Evolutionary conservation across 2,888 invertebrate species (phyloP), one percentile per base, ranked within the genome.

Genomic region (Alloplasta piceator): DNA sequence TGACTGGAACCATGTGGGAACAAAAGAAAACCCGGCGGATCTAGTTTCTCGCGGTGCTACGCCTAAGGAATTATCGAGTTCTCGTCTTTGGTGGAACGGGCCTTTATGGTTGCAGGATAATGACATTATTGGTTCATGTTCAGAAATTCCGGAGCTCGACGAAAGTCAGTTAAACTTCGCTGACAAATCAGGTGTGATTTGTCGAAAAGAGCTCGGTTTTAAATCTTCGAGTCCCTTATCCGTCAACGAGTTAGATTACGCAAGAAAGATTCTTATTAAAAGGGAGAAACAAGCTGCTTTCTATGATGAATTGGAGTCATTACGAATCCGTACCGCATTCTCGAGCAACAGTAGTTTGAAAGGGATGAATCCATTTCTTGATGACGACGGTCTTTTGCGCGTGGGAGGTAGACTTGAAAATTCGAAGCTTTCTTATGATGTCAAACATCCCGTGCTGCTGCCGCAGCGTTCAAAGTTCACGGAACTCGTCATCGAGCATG

Each of bases 381-480:
- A 26, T 26, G 3, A 26, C 26, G 26, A 26, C 26, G 26, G 26
- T 26, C 16, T 85, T 4, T 16, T 85, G 9, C 64, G 82, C 60
- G 83, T 85, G 0, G 63, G 63, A 0, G 41, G 63, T 5, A 43
- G 63, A 46, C 26, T 63, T 1, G 6, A 84, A 5, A 77, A 71
- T 56, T 80, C 78, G 41, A 84, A 84, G 41, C 63, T 63, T 26
- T 3, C 48, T 9, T n/a, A 26, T 26, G 68, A 68, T 36, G 46
- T 4, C 10, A 68, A 56, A 4, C 46, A 68, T 46, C 68, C 56
- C 43, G n/a, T 56, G 6, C 1, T 68, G 10, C n/a, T 68, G 2
- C 68, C 56, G 1, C 56, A 43, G 3, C 26, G 46, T 1, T 56
- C n/a, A n/a, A 43, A 38, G 0, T 43, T 56, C n/a, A 26, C 56